A percentile compares a stretch with the other conserved stretches of the same genome.
Evolutionary conservation across 2,888 invertebrate species (phyloP).

Genomic region (Agrotis exclamationis): DNA sequence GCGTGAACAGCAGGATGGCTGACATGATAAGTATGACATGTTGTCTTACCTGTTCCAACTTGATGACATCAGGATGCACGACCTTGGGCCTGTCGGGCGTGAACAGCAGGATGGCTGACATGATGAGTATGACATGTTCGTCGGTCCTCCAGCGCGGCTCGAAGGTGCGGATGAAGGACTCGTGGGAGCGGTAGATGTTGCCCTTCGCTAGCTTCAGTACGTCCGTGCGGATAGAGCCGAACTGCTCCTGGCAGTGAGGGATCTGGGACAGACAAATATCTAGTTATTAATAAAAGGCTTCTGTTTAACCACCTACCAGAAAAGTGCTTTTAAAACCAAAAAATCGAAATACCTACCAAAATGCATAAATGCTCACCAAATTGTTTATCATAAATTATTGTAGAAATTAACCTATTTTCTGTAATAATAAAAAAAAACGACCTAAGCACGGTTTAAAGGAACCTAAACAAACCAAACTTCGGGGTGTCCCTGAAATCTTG

Average conservation of each 20-base stretch:
- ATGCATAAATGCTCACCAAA: too few species aligned
- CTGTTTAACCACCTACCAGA: too few species aligned
- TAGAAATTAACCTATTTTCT: too few species aligned
- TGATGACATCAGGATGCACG: slow-evolving; percentile 96
- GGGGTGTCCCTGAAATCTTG: too few species aligned
- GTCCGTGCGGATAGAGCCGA: slow-evolving; percentile 96
- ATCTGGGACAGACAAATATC: slow-evolving; percentile 86
- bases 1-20: slow-evolving; percentile 94
- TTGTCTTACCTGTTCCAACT: slow-evolving; percentile 94
- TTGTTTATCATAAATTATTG: too few species aligned
- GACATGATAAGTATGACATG: slow-evolving; percentile 75
- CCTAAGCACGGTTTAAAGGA: too few species aligned
- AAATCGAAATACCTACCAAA: too few species aligned
- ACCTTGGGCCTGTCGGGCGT: slow-evolving; percentile 95
- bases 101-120: slow-evolving; percentile 98
- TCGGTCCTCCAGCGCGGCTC: slow-evolving; percentile 96
- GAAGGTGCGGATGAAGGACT: slow-evolving; percentile 96
- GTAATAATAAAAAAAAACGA: too few species aligned
- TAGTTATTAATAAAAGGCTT: too few species aligned
- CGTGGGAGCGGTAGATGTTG: slow-evolving; percentile 96
- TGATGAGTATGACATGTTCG: slow-evolving; percentile 96
- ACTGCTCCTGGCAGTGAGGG: slow-evolving; percentile 94
- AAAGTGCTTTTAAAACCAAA: too few species aligned
- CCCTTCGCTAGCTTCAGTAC: slow-evolving; percentile 97
- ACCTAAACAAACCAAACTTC: too few species aligned